Conservation (phyloP, 2,113 vertebrate genomes). For the Gopherus flavomarginatus region DNA sequence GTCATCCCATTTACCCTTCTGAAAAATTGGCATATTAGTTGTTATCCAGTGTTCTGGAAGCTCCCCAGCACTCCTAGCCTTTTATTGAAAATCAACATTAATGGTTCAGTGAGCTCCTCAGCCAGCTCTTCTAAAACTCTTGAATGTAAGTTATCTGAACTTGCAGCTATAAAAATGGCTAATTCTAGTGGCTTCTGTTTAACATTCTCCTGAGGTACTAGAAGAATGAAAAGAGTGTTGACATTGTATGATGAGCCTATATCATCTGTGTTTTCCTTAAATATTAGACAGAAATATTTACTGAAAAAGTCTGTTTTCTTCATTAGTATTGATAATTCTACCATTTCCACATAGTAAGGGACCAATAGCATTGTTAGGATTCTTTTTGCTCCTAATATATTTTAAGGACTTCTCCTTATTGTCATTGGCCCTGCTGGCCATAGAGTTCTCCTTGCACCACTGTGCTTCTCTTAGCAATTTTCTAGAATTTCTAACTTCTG, state of each 20-base stretch:
- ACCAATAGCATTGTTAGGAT: background rate
- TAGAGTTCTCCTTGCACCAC: background rate
- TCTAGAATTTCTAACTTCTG: background rate
- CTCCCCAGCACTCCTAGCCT: background rate
- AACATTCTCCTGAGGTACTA: background rate
- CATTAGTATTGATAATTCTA: background rate
- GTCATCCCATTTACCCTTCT: background rate
- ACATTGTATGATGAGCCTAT: background rate
- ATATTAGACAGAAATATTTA: background rate
- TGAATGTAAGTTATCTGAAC: background rate
- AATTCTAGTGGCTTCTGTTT: background rate
- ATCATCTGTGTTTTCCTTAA: background rate
- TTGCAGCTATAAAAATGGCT: background rate
- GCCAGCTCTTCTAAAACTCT: background rate
- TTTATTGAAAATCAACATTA: background rate
- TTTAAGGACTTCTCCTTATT: background rate
- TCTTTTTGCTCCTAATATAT: background rate
- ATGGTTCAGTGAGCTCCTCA: background rate
- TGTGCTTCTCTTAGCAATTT: background rate
- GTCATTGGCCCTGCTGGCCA: background rate
- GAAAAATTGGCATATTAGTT: background rate
- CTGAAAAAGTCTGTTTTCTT: background rate
- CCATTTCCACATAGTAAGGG: background rate
- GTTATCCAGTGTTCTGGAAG: background rate
- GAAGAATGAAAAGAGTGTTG: background rate